phyloP scores from a whole-genome alignment of 2,113 vertebrate species.

The Onychostruthus taczanowskii region DNA sequence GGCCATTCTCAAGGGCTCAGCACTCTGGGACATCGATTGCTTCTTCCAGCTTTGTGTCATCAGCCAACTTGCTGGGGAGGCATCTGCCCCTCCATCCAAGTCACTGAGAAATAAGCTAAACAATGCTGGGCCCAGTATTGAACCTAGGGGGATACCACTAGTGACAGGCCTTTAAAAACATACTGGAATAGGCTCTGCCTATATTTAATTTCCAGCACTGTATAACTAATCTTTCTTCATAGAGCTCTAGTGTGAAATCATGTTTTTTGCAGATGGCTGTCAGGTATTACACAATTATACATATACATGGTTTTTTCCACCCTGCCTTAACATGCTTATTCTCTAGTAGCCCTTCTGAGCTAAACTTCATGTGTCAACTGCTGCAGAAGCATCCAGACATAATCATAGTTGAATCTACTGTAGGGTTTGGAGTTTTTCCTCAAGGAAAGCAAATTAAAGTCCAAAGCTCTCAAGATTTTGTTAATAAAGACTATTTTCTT shows the following conservation, averaged over 20 bases:
- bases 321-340: background rate
- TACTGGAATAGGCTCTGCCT: background rate
- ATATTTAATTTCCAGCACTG: background rate
- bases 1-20: background rate
- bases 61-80: background rate
- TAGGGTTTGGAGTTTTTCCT: background rate
- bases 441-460: background rate
- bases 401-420: background rate
- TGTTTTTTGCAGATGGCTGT: background rate
- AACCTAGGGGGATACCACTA: no score
- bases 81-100: background rate
- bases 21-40: rapidly evolving
- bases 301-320: background rate
- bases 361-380: background rate
- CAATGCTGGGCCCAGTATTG: background rate
- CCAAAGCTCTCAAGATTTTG: background rate
- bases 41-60: background rate
- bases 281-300: background rate
- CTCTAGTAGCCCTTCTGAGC: background rate
- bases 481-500: background rate
- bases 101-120: background rate
- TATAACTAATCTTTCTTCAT: background rate
- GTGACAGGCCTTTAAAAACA: background rate
- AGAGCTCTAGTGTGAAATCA: background rate
- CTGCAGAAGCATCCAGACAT: background rate